Percentiles rank a stretch among this genome's conserved stretches.
Conservation (phyloP, 1,140 invertebrate genomes). For the Cardiocondyla obscurior region DNA sequence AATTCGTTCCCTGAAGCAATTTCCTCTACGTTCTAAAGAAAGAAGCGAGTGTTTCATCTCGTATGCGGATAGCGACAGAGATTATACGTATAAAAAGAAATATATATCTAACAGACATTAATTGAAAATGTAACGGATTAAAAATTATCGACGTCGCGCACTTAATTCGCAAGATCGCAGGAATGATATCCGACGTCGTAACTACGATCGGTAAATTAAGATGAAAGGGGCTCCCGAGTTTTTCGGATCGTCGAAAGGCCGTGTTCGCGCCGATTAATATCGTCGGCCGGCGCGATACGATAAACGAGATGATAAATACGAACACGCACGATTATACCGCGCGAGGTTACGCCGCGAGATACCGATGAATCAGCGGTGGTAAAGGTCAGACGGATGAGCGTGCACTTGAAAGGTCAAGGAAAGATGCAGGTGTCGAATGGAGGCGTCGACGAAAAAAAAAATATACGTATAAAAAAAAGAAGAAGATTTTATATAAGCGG, state of each 20-base stretch:
- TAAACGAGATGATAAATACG: slow-evolving; percentile 70
- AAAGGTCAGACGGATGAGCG: slow-evolving; percentile 68
- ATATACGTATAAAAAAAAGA: too few relatives aligned
- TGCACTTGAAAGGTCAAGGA: slow-evolving; percentile 70
- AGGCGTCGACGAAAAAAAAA: slow-evolving; percentile 30
- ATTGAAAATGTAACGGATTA: neutral
- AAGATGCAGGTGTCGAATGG: slow-evolving; percentile 55
- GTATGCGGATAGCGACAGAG: neutral
- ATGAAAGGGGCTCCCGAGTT: slow-evolving; percentile 8
- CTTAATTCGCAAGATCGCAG: neutral
- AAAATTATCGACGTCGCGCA: neutral
- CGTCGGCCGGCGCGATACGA: slow-evolving; percentile 51
- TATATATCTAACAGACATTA: neutral
- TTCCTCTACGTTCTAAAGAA: neutral
- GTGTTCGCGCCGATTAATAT: slow-evolving; percentile 61
- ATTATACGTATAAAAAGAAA: neutral
- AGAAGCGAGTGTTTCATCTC: neutral
- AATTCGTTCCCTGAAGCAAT: neutral
- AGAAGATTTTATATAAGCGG: slow-evolving; percentile 36
- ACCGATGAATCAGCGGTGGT: slow-evolving; percentile 71
- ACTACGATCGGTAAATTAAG: slow-evolving; percentile 36
- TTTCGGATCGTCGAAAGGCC: slow-evolving; percentile 14
- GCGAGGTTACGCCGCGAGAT: slow-evolving; percentile 59
- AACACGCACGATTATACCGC: slow-evolving; percentile 65
- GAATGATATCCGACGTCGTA: slow-evolving; percentile 1